These are phyloP conservation scores for Watsonalla cultraria DNA, from an alignment of 2,888 invertebrate genomes.

Conservation along the genomic window DNA sequence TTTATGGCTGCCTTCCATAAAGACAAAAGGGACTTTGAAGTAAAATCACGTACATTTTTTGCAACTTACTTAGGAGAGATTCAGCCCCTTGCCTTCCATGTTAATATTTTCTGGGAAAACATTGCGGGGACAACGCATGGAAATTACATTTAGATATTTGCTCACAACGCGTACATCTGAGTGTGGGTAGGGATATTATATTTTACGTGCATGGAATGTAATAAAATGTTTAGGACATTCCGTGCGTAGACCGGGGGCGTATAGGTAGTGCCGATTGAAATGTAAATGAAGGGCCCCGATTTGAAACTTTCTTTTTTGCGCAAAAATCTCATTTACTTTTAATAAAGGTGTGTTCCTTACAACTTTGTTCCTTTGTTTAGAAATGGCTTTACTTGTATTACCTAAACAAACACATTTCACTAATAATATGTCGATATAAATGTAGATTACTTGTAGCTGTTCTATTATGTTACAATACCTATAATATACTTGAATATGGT, in stretches of 20 bases:
- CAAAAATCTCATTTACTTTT: conserved; percentile 46
- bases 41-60: conserved; percentile 80
- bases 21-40: conserved; percentile 79
- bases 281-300: conserved; percentile 65
- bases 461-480: no score
- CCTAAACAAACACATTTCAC: neutral
- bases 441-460: no score
- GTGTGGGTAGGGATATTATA: conserved; percentile 76
- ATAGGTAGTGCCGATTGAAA: conserved; percentile 69
- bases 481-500: no score
- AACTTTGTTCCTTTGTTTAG: conserved; percentile 27
- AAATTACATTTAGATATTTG: conserved; percentile 79
- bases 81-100: conserved; percentile 76
- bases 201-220: conserved; percentile 77
- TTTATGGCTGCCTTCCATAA: conserved; percentile 76
- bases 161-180: conserved; percentile 69
- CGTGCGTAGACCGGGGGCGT: conserved; percentile 32
- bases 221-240: conserved; percentile 72
- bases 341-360: conserved; percentile 36
- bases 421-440: neutral
- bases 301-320: conserved; percentile 43
- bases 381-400: conserved; percentile 16
- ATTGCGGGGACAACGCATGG: conserved; percentile 78
- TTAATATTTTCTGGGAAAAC: conserved; percentile 79
- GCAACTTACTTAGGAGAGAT: conserved; percentile 79